A percentile compares a stretch with the other conserved stretches of the same genome.
These are phyloP conservation scores for Ophion costatus DNA, from an alignment of 2,888 invertebrate genomes.

Conservation along the genomic window DNA sequence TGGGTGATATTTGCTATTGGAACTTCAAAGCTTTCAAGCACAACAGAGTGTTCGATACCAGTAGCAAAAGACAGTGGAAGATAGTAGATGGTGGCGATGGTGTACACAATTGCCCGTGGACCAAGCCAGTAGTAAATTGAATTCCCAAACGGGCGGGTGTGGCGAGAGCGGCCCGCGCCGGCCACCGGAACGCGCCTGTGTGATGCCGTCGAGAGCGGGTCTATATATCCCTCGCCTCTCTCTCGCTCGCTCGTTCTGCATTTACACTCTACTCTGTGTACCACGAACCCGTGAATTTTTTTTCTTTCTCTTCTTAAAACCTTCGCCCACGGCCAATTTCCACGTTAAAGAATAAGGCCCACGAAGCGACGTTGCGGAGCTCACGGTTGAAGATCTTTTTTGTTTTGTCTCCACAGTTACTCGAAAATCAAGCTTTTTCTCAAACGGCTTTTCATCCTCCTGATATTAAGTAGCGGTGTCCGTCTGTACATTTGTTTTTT, in stretches of 20 bases:
- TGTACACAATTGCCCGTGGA: conserved; percentile 69
- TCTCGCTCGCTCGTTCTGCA: conserved; percentile 48
- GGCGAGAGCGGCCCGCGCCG: conserved; percentile 82
- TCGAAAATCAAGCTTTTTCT: background rate
- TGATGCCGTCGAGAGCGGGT: conserved; percentile 72
- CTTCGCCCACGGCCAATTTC: conserved; percentile 55
- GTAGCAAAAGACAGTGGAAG: conserved; percentile 37
- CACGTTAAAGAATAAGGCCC: conserved; percentile 10
- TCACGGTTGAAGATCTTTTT: conserved; percentile 25
- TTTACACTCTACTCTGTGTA: conserved; percentile 39
- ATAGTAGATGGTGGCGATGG: conserved; percentile 67
- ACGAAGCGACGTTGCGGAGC: conserved; percentile 16
- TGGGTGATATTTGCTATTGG: conserved; percentile 39
- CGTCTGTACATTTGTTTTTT: background rate
- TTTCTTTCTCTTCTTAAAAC: conserved; percentile 33
- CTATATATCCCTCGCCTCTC: conserved; percentile 46
- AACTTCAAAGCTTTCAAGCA: conserved; percentile 20
- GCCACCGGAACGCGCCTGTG: conserved; percentile 76
- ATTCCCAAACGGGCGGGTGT: conserved; percentile 84
- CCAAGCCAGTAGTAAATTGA: conserved; percentile 78
- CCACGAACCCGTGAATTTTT: conserved; percentile 19
- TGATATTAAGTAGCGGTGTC: background rate
- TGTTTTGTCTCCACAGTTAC: background rate
- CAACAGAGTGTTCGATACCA: conserved; percentile 19
- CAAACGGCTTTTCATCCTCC: background rate